A percentile compares a stretch with the other conserved stretches of the same genome.
These are phyloP conservation scores for Hyppa rectilinea DNA, from an alignment of 2,888 invertebrate species.

Conservation along the genomic window DNA sequence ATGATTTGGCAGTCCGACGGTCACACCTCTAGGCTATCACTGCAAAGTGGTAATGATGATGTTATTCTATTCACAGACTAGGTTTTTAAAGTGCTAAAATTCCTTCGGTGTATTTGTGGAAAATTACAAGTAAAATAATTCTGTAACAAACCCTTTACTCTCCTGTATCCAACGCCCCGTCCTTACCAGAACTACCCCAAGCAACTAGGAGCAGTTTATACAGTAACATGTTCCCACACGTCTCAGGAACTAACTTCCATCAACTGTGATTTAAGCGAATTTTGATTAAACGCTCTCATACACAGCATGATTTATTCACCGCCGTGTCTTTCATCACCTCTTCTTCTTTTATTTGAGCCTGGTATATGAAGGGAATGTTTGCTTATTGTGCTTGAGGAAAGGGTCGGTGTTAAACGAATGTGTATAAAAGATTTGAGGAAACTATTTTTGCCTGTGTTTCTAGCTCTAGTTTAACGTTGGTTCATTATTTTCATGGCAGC, in stretches of 20 bases:
- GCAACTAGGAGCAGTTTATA: constrained; percentile 62
- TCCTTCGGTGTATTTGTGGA: background rate
- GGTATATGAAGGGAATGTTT: constrained; percentile 22
- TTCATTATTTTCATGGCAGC: background rate
- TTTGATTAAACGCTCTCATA: constrained; percentile 71
- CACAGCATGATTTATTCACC: constrained; percentile 60
- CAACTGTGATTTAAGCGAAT: constrained; percentile 73
- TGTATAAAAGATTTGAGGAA: background rate
- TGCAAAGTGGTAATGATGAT: background rate
- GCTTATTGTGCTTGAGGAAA: constrained; percentile 22
- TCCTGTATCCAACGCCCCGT: constrained; percentile 11
- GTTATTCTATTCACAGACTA: background rate
- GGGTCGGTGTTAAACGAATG: constrained; percentile 21
- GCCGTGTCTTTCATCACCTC: constrained; percentile 54
- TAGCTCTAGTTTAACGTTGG: background rate
- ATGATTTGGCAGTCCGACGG: no score
- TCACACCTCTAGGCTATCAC: no score
- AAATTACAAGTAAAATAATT: background rate
- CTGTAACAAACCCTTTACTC: background rate
- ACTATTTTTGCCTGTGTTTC: background rate
- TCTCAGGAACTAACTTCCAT: constrained; percentile 67
- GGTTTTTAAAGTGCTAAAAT: background rate
- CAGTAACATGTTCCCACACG: constrained; percentile 62
- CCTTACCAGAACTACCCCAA: constrained; percentile 31
- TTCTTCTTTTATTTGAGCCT: constrained; percentile 44